phyloP scores from a whole-genome alignment of 1,140 invertebrate species.

The Pseudobourletiella spinata region DNA sequence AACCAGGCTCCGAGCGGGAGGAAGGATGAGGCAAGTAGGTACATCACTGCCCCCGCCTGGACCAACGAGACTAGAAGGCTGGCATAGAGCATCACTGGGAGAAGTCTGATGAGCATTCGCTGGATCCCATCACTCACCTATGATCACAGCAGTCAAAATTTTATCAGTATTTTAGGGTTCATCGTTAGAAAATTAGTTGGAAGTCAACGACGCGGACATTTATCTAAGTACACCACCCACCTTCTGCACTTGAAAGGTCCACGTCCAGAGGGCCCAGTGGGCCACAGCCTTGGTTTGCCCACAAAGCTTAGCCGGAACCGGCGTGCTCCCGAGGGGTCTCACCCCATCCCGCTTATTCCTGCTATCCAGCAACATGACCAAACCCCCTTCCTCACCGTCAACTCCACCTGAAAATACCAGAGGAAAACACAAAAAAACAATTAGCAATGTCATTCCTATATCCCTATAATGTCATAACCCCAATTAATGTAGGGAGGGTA shows the following conservation, averaged over 20 bases:
- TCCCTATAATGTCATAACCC: too few relatives aligned
- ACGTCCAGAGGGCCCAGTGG: neutral
- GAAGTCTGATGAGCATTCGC: neutral
- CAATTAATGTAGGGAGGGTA: too few relatives aligned
- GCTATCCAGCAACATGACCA: neutral
- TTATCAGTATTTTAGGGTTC: too few relatives aligned
- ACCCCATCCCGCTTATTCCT: neutral
- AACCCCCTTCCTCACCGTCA: constrained; percentile 1
- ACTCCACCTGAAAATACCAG: neutral
- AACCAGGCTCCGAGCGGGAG: neutral
- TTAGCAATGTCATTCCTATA: neutral
- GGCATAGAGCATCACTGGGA: constrained; percentile 2
- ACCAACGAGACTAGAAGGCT: constrained; percentile 6
- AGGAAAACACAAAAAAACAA: neutral
- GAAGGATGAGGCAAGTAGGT: neutral
- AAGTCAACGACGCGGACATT: too few relatives aligned
- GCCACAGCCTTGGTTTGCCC: constrained; percentile 8
- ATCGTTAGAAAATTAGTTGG: too few relatives aligned
- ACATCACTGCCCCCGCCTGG: neutral
- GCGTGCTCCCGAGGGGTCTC: neutral
- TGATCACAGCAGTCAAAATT: too few relatives aligned
- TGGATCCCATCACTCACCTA: constrained; percentile 3
- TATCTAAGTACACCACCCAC: too few relatives aligned
- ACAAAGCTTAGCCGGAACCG: constrained; percentile 2
- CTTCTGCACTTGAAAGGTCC: constrained; percentile 3